Conservation (phyloP, 2,888 invertebrate species). For the Pardosa pseudoannulata region DNA sequence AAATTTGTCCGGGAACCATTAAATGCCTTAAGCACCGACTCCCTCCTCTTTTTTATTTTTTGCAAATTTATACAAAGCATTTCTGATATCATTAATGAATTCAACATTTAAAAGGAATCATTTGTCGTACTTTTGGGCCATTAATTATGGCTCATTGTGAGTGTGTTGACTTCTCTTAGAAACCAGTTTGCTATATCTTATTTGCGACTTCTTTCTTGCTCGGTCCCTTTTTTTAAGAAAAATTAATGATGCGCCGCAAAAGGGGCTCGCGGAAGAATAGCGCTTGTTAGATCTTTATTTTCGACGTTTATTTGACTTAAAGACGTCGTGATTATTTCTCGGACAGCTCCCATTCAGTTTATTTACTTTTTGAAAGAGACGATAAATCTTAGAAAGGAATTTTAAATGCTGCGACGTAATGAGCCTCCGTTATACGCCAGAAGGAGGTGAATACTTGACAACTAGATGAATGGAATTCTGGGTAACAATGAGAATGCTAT, state of each 20-base stretch:
- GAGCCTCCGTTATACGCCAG: no score
- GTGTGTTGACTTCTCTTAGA: conserved; percentile 24
- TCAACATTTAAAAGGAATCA: conserved; percentile 8
- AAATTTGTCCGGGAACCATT: no score
- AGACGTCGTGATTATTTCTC: neutral
- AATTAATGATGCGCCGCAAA: conserved; percentile 4
- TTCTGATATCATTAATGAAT: neutral
- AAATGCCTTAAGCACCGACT: no score
- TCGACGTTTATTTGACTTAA: neutral
- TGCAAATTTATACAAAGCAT: no score
- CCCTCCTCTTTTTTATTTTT: no score
- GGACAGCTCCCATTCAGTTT: neutral
- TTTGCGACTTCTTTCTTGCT: neutral
- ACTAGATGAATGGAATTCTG: no score
- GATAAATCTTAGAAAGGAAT: neutral
- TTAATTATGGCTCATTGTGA: conserved; percentile 50
- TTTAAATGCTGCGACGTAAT: neutral
- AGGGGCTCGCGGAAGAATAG: neutral
- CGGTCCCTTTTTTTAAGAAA: no score
- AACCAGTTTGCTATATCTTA: conserved; percentile 14
- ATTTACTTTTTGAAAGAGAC: neutral
- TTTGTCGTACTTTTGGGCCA: conserved; percentile 18
- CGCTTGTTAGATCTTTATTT: conserved; percentile 6
- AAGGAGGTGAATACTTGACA: no score
- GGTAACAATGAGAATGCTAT: no score